Percentiles rank a stretch among this genome's conserved stretches.
Evolutionary conservation across 2,113 vertebrate genomes (phyloP).

Genomic region (Dermatemys mawii): DNA sequence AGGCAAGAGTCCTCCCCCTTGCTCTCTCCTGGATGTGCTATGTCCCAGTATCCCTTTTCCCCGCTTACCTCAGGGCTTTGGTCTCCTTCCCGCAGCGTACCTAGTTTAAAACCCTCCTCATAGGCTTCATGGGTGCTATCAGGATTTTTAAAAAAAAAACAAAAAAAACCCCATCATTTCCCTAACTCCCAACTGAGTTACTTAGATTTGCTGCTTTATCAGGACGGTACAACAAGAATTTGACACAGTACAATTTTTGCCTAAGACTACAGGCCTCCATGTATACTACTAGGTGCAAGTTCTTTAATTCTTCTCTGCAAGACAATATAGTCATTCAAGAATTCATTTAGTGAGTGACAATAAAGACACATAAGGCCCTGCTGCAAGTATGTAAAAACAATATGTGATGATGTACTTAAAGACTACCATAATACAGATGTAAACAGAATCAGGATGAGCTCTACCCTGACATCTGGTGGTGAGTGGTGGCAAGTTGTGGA

Average conservation of each 20-base stretch:
- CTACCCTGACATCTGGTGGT: too few species aligned
- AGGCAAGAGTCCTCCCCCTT: too few species aligned
- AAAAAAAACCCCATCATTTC: neutral
- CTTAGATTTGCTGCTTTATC: neutral
- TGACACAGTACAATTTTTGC: neutral
- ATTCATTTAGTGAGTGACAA: neutral
- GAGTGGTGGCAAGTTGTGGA: too few species aligned
- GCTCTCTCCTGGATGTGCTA: too few species aligned
- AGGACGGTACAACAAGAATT: neutral
- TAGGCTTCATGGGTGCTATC: rapidly evolving
- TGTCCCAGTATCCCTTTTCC: too few species aligned
- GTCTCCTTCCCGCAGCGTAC: too few species aligned
- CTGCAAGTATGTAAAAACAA: neutral
- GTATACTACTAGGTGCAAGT: neutral
- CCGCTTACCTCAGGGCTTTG: too few species aligned
- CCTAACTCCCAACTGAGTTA: neutral
- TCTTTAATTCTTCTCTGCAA: neutral
- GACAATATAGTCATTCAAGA: neutral
- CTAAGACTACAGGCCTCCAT: neutral
- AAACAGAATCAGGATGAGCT: too few species aligned
- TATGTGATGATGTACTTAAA: neutral
- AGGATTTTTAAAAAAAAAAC: too few species aligned
- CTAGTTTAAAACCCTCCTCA: too few species aligned
- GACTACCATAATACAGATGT: neutral
- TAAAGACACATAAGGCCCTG: neutral